These are phyloP conservation scores for Choristoneura rosaceana DNA, from an alignment of 2,888 invertebrate genomes.

Conservation along the genomic window DNA sequence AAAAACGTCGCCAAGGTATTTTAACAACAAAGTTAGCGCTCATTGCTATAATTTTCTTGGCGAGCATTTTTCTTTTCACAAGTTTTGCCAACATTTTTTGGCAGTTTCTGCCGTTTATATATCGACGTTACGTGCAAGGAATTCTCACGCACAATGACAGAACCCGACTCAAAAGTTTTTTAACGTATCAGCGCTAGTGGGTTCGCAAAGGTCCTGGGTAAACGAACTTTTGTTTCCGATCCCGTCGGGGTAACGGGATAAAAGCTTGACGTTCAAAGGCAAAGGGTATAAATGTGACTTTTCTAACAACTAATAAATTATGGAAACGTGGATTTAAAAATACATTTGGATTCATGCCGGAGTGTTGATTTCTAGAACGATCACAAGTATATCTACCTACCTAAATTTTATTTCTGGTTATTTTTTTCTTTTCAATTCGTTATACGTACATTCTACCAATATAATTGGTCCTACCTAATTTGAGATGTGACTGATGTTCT, in stretches of 20 bases:
- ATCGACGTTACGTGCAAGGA: constrained; percentile 16
- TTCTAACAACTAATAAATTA: not conserved
- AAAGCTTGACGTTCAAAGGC: not conserved
- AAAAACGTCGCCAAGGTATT: not conserved
- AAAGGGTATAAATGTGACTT: constrained; percentile 11
- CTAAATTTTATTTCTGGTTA: too few relatives aligned
- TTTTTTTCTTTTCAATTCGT: too few relatives aligned
- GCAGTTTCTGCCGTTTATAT: constrained; percentile 22
- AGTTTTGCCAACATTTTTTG: constrained; percentile 24
- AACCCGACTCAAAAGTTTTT: constrained; percentile 5
- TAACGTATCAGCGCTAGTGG: not conserved
- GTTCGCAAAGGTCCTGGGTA: not conserved
- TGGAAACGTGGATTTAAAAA: too few relatives aligned
- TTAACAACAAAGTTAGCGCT: not conserved
- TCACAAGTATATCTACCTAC: too few relatives aligned
- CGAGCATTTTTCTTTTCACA: not conserved
- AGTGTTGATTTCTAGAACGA: too few relatives aligned
- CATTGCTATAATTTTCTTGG: not conserved
- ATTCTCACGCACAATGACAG: constrained; percentile 11
- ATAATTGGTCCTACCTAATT: too few relatives aligned
- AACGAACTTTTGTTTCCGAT: constrained; percentile 6
- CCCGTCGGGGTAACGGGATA: not conserved
- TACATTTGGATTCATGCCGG: too few relatives aligned
- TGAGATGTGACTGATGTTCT: too few relatives aligned
- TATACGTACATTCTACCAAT: too few relatives aligned